Evolutionary conservation across 2,888 invertebrate species (phyloP).

Genomic region (Stramonita haemastoma): DNA sequence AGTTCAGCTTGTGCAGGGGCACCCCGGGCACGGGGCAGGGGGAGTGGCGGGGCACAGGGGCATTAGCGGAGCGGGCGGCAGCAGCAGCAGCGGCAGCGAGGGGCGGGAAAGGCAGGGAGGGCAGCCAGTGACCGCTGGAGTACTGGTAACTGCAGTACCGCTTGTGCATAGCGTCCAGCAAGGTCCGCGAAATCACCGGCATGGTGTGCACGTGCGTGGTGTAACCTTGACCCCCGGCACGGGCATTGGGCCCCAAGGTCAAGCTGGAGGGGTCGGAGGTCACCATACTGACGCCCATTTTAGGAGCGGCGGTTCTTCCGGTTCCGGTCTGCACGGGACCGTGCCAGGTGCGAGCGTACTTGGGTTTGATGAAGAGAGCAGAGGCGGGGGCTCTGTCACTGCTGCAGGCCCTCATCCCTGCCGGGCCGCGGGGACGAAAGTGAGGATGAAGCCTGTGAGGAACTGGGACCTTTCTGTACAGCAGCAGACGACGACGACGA

Average conservation of each 20-base stretch:
- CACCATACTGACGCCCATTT: constrained; percentile 50
- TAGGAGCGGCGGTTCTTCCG: constrained; percentile 40
- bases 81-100: constrained; percentile 19
- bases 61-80: constrained; percentile 14
- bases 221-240: constrained; percentile 17
- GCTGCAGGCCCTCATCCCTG: background rate
- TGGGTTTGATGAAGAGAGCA: constrained; percentile 61
- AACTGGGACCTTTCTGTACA: too few species aligned
- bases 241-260: constrained; percentile 20
- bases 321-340: constrained; percentile 51
- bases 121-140: constrained; percentile 43
- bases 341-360: constrained; percentile 68
- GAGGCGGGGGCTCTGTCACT: background rate
- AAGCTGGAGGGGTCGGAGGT: constrained; percentile 40
- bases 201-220: constrained; percentile 44
- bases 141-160: constrained; percentile 71
- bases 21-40: constrained; percentile 2
- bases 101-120: constrained; percentile 27
- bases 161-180: constrained; percentile 71
- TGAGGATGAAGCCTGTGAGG: background rate
- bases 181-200: constrained; percentile 57
- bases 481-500: too few species aligned
- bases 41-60: background rate
- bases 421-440: background rate
- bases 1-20: constrained; percentile 31